Evolutionary conservation across 2,113 vertebrate genomes (phyloP).

Genomic region (Brachyhypopomus occidentalis): DNA sequence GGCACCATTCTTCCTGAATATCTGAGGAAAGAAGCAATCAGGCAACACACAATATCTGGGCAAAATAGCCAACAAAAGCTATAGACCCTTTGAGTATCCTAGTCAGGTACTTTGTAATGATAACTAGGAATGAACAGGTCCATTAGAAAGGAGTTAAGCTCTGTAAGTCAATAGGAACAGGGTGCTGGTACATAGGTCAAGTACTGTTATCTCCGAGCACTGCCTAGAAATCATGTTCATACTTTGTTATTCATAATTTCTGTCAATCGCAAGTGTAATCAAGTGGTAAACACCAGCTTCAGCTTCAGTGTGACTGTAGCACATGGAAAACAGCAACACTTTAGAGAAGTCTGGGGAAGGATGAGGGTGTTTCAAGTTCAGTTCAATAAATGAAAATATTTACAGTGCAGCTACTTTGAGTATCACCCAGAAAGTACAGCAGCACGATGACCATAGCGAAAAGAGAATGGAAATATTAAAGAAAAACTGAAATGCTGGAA

Average conservation of each 20-base stretch:
- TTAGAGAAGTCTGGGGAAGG: not conserved
- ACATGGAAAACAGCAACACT: not conserved
- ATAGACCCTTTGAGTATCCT: not conserved
- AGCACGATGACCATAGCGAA: constrained; percentile 56
- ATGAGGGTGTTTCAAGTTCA: not conserved
- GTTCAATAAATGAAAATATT: not conserved
- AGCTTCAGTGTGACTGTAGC: not conserved
- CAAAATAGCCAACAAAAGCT: constrained; percentile 20
- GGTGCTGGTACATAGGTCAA: not conserved
- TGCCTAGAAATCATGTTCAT: not conserved
- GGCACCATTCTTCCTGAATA: constrained; percentile 11
- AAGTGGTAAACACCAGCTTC: not conserved
- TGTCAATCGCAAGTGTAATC: not conserved
- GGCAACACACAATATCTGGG: not conserved
- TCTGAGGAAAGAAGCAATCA: constrained; percentile 11
- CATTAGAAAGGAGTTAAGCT: constrained; percentile 1
- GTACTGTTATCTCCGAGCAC: not conserved
- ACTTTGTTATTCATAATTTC: not conserved
- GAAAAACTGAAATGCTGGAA: constrained; percentile 49
- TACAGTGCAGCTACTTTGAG: constrained; percentile 63
- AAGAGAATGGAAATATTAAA: constrained; percentile 36
- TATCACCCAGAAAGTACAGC: constrained; percentile 61
- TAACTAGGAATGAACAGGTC: not conserved
- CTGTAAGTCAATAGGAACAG: not conserved
- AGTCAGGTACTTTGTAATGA: not conserved